phyloP scores from a whole-genome alignment of 1,140 invertebrate species.

The Eupristina koningsbergeri region DNA sequence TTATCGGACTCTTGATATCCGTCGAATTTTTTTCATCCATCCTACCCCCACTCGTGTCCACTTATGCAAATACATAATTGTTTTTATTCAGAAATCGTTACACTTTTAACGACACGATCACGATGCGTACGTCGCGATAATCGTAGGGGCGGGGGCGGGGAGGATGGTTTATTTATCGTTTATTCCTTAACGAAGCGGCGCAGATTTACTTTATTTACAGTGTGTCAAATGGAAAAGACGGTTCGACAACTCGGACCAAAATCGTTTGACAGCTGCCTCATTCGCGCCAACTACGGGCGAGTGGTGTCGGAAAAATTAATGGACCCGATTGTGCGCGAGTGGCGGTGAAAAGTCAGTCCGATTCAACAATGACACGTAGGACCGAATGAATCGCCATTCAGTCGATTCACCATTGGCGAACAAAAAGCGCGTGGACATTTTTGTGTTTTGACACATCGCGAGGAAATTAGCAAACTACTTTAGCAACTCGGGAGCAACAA shows the following conservation, averaged over 20 bases:
- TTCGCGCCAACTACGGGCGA: not conserved
- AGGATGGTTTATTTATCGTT: not conserved
- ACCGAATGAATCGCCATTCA: too few species aligned
- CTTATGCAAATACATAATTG: not conserved
- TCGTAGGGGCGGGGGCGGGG: too few species aligned
- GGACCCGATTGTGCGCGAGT: not conserved
- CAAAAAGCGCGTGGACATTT: not conserved
- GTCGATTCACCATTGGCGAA: not conserved
- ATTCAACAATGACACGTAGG: not conserved
- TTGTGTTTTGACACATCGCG: constrained; percentile 16
- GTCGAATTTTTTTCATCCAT: not conserved
- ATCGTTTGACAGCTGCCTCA: not conserved
- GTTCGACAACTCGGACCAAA: not conserved
- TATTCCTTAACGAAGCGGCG: not conserved
- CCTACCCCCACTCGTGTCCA: not conserved
- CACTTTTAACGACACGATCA: not conserved
- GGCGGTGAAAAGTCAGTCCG: too few species aligned
- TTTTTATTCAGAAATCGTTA: not conserved
- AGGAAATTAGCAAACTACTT: not conserved
- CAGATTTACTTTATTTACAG: too few species aligned
- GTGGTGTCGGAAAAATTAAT: too few species aligned
- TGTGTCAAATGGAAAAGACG: not conserved
- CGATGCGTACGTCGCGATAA: too few species aligned
- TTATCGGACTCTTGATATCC: not conserved
- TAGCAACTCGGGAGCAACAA: constrained; percentile 5